Conservation (phyloP, 2,888 invertebrate species). For the Epicampocera succincta region DNA sequence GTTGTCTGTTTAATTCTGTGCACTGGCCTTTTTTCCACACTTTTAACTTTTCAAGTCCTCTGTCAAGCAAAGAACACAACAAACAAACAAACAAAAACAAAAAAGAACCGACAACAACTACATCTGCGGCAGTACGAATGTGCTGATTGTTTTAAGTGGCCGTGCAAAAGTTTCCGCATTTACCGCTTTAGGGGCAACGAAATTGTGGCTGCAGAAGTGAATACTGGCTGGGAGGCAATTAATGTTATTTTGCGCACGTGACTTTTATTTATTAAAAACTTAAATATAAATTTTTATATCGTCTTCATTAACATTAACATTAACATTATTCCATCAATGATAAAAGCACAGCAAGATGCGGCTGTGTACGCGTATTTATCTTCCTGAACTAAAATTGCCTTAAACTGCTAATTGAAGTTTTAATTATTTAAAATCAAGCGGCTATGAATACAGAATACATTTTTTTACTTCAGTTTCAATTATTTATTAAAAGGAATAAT, state of each 20-base stretch:
- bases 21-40: conserved; percentile 61
- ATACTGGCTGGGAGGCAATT: conserved; percentile 7
- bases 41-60: conserved; percentile 59
- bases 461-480: conserved; percentile 45
- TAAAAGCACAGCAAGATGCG: not conserved
- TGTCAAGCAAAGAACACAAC: not conserved
- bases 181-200: not conserved
- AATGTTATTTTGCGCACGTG: conserved; percentile 60
- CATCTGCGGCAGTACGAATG: conserved; percentile 7
- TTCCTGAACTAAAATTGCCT: conserved; percentile 37
- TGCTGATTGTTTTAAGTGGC: conserved; percentile 34
- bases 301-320: not conserved
- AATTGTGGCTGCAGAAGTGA: conserved; percentile 22
- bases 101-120: conserved; percentile 13
- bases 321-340: conserved; percentile 20
- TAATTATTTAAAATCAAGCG: conserved; percentile 63
- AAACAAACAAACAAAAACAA: not conserved
- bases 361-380: too few species aligned
- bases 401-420: conserved; percentile 58
- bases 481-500: conserved; percentile 44
- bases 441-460: conserved; percentile 53
- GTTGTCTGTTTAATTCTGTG: conserved; percentile 61
- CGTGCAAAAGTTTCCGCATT: conserved; percentile 9
- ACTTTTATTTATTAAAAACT: conserved; percentile 49
- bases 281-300: conserved; percentile 6